Evolutionary conservation across 2,797 vertebrate species (phyloP).

Genomic region (Lepilemur ruficaudatus): DNA sequence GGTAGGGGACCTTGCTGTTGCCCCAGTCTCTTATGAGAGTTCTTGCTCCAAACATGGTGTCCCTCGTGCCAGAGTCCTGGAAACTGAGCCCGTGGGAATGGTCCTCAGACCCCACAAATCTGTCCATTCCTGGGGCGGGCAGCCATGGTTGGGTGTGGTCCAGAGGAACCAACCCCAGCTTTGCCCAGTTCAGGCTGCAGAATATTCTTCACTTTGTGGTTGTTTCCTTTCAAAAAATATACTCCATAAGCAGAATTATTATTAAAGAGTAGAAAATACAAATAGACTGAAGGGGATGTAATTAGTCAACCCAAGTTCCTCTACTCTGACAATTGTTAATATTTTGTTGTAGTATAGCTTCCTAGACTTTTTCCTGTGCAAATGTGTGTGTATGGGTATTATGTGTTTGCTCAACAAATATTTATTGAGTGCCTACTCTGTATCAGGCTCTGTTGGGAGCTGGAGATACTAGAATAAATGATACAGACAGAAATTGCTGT

Average conservation of each 20-base stretch:
- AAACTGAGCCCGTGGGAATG: neutral
- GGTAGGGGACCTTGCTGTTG: neutral
- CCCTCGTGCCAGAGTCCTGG: neutral
- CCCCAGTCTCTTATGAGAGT: neutral
- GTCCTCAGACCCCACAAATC: neutral
- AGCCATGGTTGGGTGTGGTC: neutral
- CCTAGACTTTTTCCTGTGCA: neutral
- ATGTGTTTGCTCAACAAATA: neutral
- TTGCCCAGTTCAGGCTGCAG: neutral
- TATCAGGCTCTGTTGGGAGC: neutral
- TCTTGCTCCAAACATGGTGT: neutral
- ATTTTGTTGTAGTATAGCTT: neutral
- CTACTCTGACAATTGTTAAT: neutral
- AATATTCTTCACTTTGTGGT: neutral
- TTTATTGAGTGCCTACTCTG: neutral
- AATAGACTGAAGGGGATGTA: neutral
- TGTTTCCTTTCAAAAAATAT: neutral
- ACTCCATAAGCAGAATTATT: neutral
- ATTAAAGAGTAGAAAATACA: neutral
- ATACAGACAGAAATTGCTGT: neutral
- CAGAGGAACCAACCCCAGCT: neutral
- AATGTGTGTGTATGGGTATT: neutral
- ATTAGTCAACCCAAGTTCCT: neutral
- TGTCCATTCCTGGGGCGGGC: neutral
- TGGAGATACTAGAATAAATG: neutral